Conservation (phyloP, 2,113 vertebrate genomes). For the Aramus guarauna region DNA sequence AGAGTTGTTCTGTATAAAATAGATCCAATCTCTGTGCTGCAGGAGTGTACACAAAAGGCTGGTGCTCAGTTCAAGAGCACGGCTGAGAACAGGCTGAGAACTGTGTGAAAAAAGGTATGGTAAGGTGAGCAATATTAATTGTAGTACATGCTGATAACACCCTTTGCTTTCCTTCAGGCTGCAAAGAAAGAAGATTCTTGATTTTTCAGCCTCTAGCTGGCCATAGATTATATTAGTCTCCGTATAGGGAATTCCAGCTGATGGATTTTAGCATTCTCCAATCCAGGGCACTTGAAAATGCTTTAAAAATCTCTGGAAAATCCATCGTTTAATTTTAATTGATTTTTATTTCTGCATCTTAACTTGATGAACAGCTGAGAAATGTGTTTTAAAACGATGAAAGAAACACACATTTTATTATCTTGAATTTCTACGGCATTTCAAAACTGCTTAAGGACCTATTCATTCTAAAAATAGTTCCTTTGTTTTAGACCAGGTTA, state of each 20-base stretch:
- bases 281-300: neutral
- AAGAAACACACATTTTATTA: neutral
- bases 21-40: neutral
- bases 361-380: neutral
- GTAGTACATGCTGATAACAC: neutral
- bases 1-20: neutral
- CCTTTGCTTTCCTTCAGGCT: neutral
- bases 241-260: neutral
- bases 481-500: conserved; percentile 85
- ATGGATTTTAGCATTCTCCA: neutral
- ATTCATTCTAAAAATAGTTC: conserved; percentile 46
- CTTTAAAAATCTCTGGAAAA: conserved; percentile 18
- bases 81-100: neutral
- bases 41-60: neutral
- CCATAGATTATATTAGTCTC: neutral
- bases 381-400: neutral
- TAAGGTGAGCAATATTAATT: neutral
- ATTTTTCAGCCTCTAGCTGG: neutral
- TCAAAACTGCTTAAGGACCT: neutral
- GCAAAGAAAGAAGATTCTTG: neutral
- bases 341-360: conserved; percentile 9
- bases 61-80: neutral
- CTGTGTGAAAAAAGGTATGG: neutral
- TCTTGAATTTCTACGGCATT: neutral
- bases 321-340: neutral